Evolutionary conservation across 2,888 invertebrate species (phyloP).

Genomic region (Calameuta idolon): DNA sequence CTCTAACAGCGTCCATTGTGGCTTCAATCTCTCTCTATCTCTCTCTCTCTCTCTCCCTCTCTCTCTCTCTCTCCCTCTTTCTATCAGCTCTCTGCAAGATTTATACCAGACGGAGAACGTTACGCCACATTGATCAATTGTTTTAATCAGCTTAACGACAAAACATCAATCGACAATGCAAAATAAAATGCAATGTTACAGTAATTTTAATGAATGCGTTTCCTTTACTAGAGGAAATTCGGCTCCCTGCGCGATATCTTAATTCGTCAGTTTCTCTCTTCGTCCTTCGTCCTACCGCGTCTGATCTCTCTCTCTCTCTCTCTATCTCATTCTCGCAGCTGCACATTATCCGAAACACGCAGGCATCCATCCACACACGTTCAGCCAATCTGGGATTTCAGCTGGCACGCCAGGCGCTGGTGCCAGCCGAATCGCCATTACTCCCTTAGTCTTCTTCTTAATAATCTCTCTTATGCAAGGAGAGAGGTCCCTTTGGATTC

Average conservation of each 20-base stretch:
- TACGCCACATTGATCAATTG: constrained; percentile 12
- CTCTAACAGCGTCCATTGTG: no score
- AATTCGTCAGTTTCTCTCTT: background rate
- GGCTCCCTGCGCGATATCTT: background rate
- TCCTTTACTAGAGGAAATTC: constrained; percentile 19
- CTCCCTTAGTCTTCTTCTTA: background rate
- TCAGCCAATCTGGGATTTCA: background rate
- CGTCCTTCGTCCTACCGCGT: no score
- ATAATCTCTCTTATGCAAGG: background rate
- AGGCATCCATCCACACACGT: no score
- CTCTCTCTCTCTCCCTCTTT: background rate
- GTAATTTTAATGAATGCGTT: constrained; percentile 43
- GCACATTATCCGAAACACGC: no score
- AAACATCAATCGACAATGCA: constrained; percentile 46
- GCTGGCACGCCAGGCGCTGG: background rate
- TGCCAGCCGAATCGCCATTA: no score
- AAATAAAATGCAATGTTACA: constrained; percentile 40
- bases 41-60: no score
- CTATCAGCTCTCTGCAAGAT: constrained; percentile 19
- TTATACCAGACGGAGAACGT: background rate
- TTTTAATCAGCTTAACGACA: constrained; percentile 27
- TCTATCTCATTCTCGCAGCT: no score
- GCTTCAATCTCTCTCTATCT: no score
- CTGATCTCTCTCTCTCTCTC: no score
- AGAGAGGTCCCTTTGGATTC: background rate